Evolutionary conservation across 1,140 invertebrate species (phyloP).

Genomic region (Drosophila lowei): DNA sequence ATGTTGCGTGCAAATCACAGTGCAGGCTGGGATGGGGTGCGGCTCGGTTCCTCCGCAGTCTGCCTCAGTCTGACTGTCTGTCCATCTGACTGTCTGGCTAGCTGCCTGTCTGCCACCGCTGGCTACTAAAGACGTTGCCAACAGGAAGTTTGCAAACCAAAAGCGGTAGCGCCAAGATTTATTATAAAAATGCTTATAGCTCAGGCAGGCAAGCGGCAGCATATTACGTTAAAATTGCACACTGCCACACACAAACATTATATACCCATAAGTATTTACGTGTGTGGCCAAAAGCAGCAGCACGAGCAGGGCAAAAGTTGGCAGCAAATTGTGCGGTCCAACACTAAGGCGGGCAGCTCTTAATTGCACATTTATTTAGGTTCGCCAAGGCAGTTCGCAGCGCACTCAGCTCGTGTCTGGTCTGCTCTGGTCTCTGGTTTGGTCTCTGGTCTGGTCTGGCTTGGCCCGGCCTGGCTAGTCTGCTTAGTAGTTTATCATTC

Average conservation of each 20-base stretch:
- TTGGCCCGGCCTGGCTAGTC: slow-evolving; percentile 21
- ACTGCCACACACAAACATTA: slow-evolving; percentile 13
- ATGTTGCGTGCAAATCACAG: slow-evolving; percentile 80
- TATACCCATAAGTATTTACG: slow-evolving; percentile 41
- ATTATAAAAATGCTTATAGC: slow-evolving; percentile 81
- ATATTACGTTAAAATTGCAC: slow-evolving; percentile 78
- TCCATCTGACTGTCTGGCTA: slow-evolving; percentile 1
- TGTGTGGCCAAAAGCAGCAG: slow-evolving; percentile 8
- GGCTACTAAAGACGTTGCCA: slow-evolving; percentile 73
- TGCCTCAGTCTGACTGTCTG: neutral
- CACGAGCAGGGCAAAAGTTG: slow-evolving; percentile 54
- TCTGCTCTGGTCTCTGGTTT: slow-evolving; percentile 24
- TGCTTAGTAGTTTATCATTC: slow-evolving; percentile 82
- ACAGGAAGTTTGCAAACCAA: slow-evolving; percentile 80
- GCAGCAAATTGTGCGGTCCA: slow-evolving; percentile 76
- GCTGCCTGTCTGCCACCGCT: slow-evolving; percentile 14
- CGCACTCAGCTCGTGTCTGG: slow-evolving; percentile 21
- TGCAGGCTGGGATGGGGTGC: slow-evolving; percentile 18
- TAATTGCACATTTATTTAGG: slow-evolving; percentile 82
- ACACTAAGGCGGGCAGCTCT: slow-evolving; percentile 77
- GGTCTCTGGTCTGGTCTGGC: neutral
- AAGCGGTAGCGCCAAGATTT: slow-evolving; percentile 78
- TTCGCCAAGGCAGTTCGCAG: slow-evolving; percentile 52
- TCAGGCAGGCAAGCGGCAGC: slow-evolving; percentile 74
- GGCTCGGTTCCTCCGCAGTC: slow-evolving; percentile 4